Evolutionary conservation across 2,888 invertebrate species (phyloP), one percentile per base, ranked within the genome.

Genomic region (Spisula solida): DNA sequence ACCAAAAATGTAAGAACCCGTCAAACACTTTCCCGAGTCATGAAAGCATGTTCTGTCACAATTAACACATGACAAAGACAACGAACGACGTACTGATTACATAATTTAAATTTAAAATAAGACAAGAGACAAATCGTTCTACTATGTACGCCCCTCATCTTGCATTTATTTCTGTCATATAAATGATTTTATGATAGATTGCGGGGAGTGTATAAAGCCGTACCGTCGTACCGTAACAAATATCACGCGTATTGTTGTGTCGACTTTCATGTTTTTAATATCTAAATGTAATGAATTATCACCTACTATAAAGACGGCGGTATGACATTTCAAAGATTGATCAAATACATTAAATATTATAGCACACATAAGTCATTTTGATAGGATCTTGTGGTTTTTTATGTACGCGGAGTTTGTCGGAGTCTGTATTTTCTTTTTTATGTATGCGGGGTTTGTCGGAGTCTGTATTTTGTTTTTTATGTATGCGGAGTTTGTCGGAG

Each of bases 71-170:
- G 51, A 5, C 60, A 66, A 66, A 66, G 10, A 10, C n/a, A n/a
- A 66, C 60, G 60, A 66, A 66, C 25, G 10, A 0, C 60, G 4
- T 75, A 75, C 75, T 75, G 47, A 75, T 51, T 47, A 87, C 78
- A 60, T 56, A 41, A 87, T 87, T 87, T 79, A 56, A 83, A 82
- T 80, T 80, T 84, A 48, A 80, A 88, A 88, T 84, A 20, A 66
- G 88, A 66, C 70, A 80, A 66, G 29, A 88, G 80, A 88, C 88
- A 81, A 83, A 88, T 88, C 41, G 79, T 60, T 80, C 31, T 66
- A 51, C 80, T 83, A 88, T 84, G 80, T 81, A 84, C 83, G 84
- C 80, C 88, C 56, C 81, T 84, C 75, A 31, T 75, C 18, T 29
- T 20, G 29, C 31, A 83, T 48, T 75, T 75, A 75, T 51, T 75